These are phyloP conservation scores for Chrosomus eos DNA, from an alignment of 2,797 vertebrate species.

Conservation along the genomic window DNA sequence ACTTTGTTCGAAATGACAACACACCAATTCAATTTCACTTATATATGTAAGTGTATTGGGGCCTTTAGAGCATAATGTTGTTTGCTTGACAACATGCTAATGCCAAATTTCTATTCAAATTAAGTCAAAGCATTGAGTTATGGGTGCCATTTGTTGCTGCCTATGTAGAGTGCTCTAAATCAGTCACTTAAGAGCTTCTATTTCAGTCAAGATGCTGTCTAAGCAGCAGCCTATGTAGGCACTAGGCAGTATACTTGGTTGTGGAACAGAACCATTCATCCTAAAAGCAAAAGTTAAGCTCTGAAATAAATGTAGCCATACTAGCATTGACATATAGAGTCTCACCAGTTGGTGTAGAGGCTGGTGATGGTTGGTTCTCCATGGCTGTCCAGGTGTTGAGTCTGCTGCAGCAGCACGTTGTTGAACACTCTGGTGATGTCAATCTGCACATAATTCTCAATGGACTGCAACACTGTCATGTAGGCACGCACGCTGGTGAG, in stretches of 20 bases:
- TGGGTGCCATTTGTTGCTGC: background rate
- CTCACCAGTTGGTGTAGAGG: conserved; percentile 97
- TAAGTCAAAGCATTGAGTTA: background rate
- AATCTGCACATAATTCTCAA: conserved; percentile 99
- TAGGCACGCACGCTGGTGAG: conserved; percentile 96
- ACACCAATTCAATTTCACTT: background rate
- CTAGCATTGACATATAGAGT: background rate
- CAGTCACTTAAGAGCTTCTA: background rate
- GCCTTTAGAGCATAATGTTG: background rate
- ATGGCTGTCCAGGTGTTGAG: conserved; percentile 98
- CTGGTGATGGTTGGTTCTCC: conserved; percentile 99
- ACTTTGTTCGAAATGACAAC: background rate
- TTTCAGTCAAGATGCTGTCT: background rate
- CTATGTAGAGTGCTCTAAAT: background rate
- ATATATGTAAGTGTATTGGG: no score
- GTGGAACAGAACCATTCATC: background rate
- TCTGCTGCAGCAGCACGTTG: conserved; percentile 98
- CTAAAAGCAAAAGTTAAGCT: background rate
- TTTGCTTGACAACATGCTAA: background rate
- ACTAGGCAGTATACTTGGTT: background rate
- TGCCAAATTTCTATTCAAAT: background rate
- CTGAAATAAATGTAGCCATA: background rate
- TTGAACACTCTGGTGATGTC: conserved; percentile 99
- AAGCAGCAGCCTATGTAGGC: background rate
- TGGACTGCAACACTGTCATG: conserved; percentile 98